Evolutionary conservation across 2,113 vertebrate species (phyloP).

Genomic region (Notiomystis cincta): DNA sequence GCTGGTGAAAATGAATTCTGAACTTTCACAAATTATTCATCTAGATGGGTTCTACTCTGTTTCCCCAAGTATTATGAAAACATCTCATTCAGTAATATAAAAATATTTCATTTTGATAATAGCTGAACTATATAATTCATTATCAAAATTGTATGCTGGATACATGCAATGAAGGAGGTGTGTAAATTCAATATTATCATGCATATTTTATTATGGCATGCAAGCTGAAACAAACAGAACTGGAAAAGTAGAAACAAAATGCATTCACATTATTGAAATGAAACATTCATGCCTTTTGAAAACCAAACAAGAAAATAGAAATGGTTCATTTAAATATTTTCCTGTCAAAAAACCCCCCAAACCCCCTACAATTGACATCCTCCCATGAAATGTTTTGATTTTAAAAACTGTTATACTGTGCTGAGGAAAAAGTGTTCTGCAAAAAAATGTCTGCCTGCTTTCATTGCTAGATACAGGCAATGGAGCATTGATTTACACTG

Average conservation of each 20-base stretch:
- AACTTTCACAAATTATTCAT: not conserved
- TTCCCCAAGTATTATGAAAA: not conserved
- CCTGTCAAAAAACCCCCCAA: not conserved
- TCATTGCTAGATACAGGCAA: not conserved
- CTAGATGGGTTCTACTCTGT: not conserved
- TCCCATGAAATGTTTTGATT: not conserved
- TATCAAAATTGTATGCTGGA: conserved; percentile 5
- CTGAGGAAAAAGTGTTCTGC: not conserved
- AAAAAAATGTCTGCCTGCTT: not conserved
- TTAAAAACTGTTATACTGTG: not conserved
- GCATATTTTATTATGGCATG: not conserved
- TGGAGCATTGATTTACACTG: not conserved
- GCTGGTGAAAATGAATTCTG: not conserved
- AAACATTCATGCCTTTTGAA: not conserved
- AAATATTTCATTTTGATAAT: not conserved
- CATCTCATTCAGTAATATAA: not conserved
- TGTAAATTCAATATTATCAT: conserved; percentile 1
- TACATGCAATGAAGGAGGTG: not conserved
- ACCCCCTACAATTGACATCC: not conserved
- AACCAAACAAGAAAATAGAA: conserved; percentile 24
- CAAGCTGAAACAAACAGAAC: conserved; percentile 8
- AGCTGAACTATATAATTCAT: not conserved
- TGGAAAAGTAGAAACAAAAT: not conserved
- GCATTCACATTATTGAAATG: not conserved
- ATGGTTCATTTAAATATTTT: not conserved